Conservation (phyloP, 2,888 invertebrate species). For the Eristalis intricaria region DNA sequence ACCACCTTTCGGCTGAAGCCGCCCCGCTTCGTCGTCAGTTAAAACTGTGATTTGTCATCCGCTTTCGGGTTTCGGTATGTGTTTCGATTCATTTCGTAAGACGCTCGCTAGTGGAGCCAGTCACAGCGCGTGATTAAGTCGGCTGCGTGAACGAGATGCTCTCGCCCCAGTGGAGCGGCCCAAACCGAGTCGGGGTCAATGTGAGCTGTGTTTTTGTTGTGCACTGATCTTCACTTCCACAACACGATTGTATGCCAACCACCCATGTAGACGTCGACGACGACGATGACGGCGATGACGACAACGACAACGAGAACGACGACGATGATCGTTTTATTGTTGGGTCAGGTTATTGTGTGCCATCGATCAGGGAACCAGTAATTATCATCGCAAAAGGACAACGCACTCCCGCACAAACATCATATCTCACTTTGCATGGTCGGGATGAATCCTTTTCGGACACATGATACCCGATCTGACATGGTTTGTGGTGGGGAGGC, state of each 20-base stretch:
- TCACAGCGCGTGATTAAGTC: not conserved
- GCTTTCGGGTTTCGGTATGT: not conserved
- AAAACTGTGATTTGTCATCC: not conserved
- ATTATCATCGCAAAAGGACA: slow-evolving; percentile 67
- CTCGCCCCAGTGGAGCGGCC: not conserved
- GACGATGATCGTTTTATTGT: slow-evolving; percentile 55
- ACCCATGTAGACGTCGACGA: slow-evolving; percentile 56
- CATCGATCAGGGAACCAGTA: slow-evolving; percentile 69
- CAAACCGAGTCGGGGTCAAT: slow-evolving; percentile 39
- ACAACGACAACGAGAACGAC: slow-evolving; percentile 20
- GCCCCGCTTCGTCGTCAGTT: not conserved
- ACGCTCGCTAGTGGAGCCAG: not conserved
- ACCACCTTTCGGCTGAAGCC: not conserved
- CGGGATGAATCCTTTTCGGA: slow-evolving; percentile 26
- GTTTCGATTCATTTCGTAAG: slow-evolving; percentile 24
- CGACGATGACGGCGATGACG: slow-evolving; percentile 10
- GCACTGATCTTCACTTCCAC: slow-evolving; percentile 44
- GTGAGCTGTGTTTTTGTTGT: slow-evolving; percentile 36
- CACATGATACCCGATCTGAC: slow-evolving; percentile 44
- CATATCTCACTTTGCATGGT: not conserved
- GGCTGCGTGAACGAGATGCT: not conserved
- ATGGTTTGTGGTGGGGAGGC: not conserved
- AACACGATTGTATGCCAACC: slow-evolving; percentile 54
- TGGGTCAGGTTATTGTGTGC: slow-evolving; percentile 71
- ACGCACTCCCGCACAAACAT: slow-evolving; percentile 63